Conservation (phyloP, 2,797 vertebrate genomes). For the Ambastaia sidthimunki region DNA sequence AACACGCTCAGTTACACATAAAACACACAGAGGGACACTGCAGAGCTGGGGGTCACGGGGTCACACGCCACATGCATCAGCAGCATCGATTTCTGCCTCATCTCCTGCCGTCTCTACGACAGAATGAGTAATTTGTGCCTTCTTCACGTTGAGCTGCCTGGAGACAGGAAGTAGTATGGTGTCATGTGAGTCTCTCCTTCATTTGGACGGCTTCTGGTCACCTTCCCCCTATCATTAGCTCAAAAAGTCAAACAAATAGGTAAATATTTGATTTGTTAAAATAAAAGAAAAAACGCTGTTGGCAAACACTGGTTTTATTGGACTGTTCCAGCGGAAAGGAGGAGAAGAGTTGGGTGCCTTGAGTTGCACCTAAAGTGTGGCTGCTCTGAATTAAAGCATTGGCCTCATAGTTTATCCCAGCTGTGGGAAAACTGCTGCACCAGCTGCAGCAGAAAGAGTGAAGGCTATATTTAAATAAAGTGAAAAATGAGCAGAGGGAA, state of each 20-base stretch:
- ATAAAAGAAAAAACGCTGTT: not conserved
- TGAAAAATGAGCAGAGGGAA: conserved; percentile 52
- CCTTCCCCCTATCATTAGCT: not conserved
- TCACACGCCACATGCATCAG: conserved; percentile 49
- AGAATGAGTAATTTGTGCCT: conserved; percentile 41
- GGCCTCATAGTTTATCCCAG: conserved; percentile 28
- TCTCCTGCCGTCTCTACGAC: conserved; percentile 37
- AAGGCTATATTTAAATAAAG: conserved; percentile 58
- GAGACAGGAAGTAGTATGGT: not conserved
- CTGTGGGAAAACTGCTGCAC: conserved; percentile 46
- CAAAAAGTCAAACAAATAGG: not conserved
- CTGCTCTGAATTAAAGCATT: conserved; percentile 10
- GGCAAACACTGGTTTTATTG: not conserved
- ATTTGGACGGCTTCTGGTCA: not conserved
- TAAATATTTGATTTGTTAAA: not conserved
- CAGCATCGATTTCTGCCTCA: conserved; percentile 48
- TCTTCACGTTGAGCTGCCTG: not conserved
- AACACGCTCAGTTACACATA: conserved; percentile 36
- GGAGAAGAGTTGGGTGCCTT: too few species aligned
- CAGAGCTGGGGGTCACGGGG: conserved; percentile 44
- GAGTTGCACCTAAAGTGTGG: not conserved
- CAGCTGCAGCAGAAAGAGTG: conserved; percentile 45
- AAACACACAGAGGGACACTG: conserved; percentile 37
- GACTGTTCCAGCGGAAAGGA: too few species aligned
- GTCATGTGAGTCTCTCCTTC: not conserved